A percentile compares a stretch with the other conserved stretches of the same genome.
phyloP scores from a whole-genome alignment of 2,113 vertebrate genomes.

The Sander lucioperca region DNA sequence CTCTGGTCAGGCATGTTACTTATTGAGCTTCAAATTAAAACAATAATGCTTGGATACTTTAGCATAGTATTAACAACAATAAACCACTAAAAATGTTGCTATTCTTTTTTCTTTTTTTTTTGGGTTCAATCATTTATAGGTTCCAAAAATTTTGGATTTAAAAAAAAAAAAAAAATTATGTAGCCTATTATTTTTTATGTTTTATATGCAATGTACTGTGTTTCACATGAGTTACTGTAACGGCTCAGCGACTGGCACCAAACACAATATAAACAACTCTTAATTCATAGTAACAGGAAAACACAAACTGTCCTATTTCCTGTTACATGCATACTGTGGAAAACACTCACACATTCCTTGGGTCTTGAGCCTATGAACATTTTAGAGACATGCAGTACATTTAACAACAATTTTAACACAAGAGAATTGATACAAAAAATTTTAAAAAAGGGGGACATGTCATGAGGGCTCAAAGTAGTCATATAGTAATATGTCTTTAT shows the following conservation, averaged over 20 bases:
- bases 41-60: neutral
- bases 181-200: neutral
- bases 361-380: neutral
- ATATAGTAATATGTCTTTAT: neutral
- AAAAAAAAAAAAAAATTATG: too few relatives aligned
- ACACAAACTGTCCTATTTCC: neutral
- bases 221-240: neutral
- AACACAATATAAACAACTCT: neutral
- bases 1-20: neutral
- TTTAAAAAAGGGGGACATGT: too few relatives aligned
- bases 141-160: too few relatives aligned
- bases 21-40: neutral
- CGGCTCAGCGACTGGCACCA: neutral
- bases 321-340: neutral
- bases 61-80: neutral
- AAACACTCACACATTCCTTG: neutral
- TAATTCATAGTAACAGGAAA: constrained; percentile 14
- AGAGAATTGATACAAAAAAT: neutral
- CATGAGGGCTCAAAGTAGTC: too few relatives aligned
- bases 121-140: neutral
- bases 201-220: neutral
- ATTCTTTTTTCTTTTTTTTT: neutral
- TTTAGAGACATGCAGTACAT: neutral
- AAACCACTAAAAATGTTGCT: neutral
- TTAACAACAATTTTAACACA: neutral